Base-by-base conservation (phyloP, 2,113 vertebrate genomes). In the Calidris pugnax region DNA sequence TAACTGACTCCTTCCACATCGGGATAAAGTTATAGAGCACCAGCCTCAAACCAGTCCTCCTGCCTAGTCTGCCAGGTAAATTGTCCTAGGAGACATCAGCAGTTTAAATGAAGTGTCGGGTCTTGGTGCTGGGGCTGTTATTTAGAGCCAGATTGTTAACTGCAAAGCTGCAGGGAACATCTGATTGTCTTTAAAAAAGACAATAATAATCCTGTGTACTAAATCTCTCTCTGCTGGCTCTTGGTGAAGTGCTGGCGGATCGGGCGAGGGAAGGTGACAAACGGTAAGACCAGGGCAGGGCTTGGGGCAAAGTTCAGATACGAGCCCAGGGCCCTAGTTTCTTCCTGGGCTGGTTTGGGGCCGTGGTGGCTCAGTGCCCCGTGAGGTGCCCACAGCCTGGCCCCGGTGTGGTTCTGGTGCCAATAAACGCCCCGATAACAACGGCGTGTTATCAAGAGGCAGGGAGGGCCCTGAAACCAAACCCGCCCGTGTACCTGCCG, bases 391-490 rank as follows among this genome's bases (percentile, higher is more conserved):
- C 5, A 21, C 87, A 48, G 72, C 43, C 26, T 0, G 23, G 59
- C 59, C 82, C 68, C 68, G 80, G 60, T n/a, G 48, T 13, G 76
- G 12, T 12, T 6, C 6, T 7, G 85, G 12, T 16, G 72, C 37
- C n/a, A 45, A 6, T 3, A 27, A 48, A 24, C 3, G 47, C 7
- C 0, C 8, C 12, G 5, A 14, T 64, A 64, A 41, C 9, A 64
- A 20, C 37, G 37, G 27, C 3, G 35, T 8, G 48, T 35, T 88
- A 80, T 84, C 93, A 9, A 89, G 35, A 85, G 50, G 45, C 73
- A 91, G 96, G 96, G 97, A 96, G 96, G 95, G 97, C 97, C 90
- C 96, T 82, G 92, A 11, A 96, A 95, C 90, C 96, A 64, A 95
- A 89, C 5, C 84, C 10, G 24, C 0, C 5, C 22, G 39, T 60